Conservation (phyloP, 2,797 vertebrate genomes). For the Diceros bicornis region DNA sequence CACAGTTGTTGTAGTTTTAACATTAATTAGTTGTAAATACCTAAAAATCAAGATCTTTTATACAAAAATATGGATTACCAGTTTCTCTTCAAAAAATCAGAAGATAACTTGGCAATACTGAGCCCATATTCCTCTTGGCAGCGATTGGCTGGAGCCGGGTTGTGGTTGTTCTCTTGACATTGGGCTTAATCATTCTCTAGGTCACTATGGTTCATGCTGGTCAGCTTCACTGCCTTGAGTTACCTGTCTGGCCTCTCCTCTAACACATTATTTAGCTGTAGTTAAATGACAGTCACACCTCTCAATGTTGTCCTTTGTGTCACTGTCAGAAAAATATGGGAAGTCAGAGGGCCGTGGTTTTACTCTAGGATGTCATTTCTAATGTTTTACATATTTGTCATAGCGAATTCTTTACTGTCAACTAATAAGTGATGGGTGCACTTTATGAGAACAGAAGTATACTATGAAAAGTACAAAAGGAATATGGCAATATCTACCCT, state of each 20-base stretch:
- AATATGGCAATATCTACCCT: not conserved
- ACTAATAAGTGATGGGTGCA: not conserved
- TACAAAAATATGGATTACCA: slow-evolving; percentile 24
- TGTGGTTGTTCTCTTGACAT: not conserved
- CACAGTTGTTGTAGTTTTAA: not conserved
- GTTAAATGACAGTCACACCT: not conserved
- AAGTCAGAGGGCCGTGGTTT: not conserved
- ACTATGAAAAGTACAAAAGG: slow-evolving; percentile 29
- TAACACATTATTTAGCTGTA: not conserved
- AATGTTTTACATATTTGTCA: not conserved
- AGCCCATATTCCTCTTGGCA: not conserved
- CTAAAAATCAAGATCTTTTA: slow-evolving; percentile 26
- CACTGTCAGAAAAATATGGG: slow-evolving; percentile 2
- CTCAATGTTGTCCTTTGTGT: not conserved
- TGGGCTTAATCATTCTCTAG: not conserved
- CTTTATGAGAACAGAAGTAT: not conserved
- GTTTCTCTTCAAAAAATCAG: slow-evolving; percentile 24
- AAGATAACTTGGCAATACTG: not conserved
- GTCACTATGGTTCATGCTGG: not conserved
- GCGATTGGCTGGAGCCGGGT: not conserved
- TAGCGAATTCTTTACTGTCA: not conserved
- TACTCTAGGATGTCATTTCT: not conserved
- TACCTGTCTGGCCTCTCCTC: not conserved
- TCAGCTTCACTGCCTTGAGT: not conserved
- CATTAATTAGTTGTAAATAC: not conserved